Evolutionary conservation across 92 coral and sea anemone species (phyloP).

Genomic region (Parazoanthus swiftii): DNA sequence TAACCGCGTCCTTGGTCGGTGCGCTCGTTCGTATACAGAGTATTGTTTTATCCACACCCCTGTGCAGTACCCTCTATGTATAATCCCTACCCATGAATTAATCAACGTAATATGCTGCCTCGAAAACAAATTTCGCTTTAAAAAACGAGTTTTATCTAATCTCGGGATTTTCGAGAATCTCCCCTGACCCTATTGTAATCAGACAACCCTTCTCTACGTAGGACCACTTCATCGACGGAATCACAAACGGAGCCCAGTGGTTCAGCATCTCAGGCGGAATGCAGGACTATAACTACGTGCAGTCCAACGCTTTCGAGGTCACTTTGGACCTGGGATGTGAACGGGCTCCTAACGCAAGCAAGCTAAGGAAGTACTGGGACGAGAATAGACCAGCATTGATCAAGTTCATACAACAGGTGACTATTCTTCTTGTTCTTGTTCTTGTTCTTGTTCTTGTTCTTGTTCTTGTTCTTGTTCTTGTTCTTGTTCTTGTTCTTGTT

Average conservation of each 20-base stretch:
- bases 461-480: too few relatives aligned
- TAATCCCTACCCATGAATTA: too few relatives aligned
- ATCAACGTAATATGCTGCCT: too few relatives aligned
- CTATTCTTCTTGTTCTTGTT: background rate
- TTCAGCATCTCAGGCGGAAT: conserved; percentile 95
- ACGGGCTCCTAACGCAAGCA: conserved; percentile 77
- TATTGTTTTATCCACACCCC: too few relatives aligned
- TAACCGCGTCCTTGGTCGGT: too few relatives aligned
- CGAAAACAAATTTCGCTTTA: too few relatives aligned
- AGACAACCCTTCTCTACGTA: conserved; percentile 3
- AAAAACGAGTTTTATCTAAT: too few relatives aligned
- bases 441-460: too few relatives aligned
- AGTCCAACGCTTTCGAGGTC: conserved; percentile 91
- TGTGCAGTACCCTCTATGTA: too few relatives aligned
- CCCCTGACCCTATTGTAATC: background rate
- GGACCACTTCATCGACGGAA: conserved; percentile 94
- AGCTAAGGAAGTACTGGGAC: conserved; percentile 81
- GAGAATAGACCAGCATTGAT: conserved; percentile 77
- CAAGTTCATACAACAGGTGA: conserved; percentile 76
- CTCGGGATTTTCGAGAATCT: too few relatives aligned
- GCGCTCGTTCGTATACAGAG: too few relatives aligned
- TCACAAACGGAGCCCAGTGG: conserved; percentile 99
- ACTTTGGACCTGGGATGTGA: conserved; percentile 96
- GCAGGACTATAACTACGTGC: conserved; percentile 99
- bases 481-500: too few relatives aligned